Evolutionary conservation across 2,113 vertebrate genomes (phyloP), one percentile per base, ranked within the genome.

Genomic region (Sardina pilchardus): DNA sequence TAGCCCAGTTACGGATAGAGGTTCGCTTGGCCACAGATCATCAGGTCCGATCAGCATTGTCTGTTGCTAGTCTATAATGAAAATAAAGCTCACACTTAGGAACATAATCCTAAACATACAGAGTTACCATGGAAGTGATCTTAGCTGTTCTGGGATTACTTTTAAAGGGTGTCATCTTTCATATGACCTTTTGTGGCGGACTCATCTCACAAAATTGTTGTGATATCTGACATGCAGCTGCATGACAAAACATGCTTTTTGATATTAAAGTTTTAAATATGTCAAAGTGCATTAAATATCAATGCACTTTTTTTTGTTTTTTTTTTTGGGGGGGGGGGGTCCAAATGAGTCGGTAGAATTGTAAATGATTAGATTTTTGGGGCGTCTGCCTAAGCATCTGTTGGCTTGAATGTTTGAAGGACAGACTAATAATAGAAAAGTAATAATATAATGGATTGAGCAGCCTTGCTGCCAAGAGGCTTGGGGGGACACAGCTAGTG

Each of bases 371-470:
- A 63, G 56, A 63, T 63, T 24, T 63, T 63, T n/a, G 5, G 16
- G 56, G 5, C 6, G 24, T 63, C 24, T 24, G 56, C 56, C 56
- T 63, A 26, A n/a, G 56, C 56, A 26, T n/a, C 21, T n/a, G 24
- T 63, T 63, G 16, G 50, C 50, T 53, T 17, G 63, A 71, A 30
- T 56, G 78, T 88, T 80, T 91, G 89, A 91, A 93, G 91, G 92
- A 91, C 91, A 87, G 81, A 84, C 91, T 91, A 92, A 91, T 92
- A 93, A 91, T 92, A 92, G 88, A 90, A 53, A 83, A 81, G 85
- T 88, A 82, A 90, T 88, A 88, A 84, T 84, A 87, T 86, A 84
- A 85, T 86, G 87, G 81, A 88, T 86, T 59, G 83, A 84, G 89
- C 86, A 85, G 82, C 82, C 42, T 34, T 53, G 82, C 83, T 90